A percentile compares a stretch with the other conserved stretches of the same genome.
Conservation (phyloP, 1,140 invertebrate species). For the Nymphalis io region DNA sequence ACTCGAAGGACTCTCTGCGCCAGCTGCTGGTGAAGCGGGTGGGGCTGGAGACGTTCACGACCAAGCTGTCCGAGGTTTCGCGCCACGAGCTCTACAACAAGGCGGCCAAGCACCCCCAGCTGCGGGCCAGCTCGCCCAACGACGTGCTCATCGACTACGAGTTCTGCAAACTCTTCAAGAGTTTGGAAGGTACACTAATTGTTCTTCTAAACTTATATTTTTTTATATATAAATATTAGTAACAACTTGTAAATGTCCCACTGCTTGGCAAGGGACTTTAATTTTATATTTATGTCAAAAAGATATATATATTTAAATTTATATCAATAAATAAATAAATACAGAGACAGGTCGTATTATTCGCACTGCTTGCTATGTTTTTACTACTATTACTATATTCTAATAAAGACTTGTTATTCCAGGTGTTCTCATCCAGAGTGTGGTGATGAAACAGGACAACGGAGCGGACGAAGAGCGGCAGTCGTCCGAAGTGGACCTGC, state of each 20-base stretch:
- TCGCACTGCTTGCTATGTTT: too few species aligned
- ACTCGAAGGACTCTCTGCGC: conserved; percentile 89
- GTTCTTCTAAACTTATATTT: not conserved
- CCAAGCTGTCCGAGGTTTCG: conserved; percentile 92
- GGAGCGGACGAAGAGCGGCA: conserved; percentile 21
- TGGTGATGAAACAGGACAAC: conserved; percentile 44
- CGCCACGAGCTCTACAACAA: conserved; percentile 95
- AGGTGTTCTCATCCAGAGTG: conserved; percentile 56
- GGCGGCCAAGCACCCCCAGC: conserved; percentile 96
- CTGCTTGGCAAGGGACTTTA: too few species aligned
- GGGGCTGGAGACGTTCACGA: conserved; percentile 93
- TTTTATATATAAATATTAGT: too few species aligned
- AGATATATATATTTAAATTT: too few species aligned
- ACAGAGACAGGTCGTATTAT: too few species aligned
- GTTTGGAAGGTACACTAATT: conserved; percentile 84
- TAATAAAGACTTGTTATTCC: conserved; percentile 17
- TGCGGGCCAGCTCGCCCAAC: conserved; percentile 86
- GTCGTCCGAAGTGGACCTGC: conserved; percentile 71
- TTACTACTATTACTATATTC: not conserved
- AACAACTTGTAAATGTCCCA: too few species aligned
- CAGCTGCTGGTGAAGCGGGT: conserved; percentile 95
- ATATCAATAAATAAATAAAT: too few species aligned
- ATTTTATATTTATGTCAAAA: too few species aligned
- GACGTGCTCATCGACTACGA: conserved; percentile 97
- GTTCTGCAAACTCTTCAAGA: conserved; percentile 95